Base-by-base conservation (phyloP, 1,140 invertebrate species). In the Rhagoletis zephyria region DNA sequence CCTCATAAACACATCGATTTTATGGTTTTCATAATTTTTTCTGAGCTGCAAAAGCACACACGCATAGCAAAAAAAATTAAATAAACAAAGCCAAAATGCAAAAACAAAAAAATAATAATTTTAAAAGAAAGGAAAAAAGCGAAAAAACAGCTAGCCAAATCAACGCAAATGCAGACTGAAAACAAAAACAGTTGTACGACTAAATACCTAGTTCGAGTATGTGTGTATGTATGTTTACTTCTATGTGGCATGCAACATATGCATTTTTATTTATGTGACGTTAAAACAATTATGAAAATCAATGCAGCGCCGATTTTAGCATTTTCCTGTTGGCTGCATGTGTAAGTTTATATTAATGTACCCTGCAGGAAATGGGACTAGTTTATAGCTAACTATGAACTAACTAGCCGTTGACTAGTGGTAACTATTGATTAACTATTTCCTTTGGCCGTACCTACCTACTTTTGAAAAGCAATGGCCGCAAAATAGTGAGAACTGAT, bases 11-110 rank as follows among this genome's bases (percentile, higher is more conserved):
- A 81, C 19, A 30, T 14, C 19, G 74, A 81, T 81, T 81, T 81
- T 81, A 81, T 81, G 74, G 74, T 81, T 81, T 81, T 81, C 48
- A 81, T 81, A 81, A 59, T 81, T 56, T 81, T 81, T 81, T 81
- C 48, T 81, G 16, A 51, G 30, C 56, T 30, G 7, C 74, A 19
- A 42, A 81, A n/a, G 16, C 48, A 56, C 48, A 81, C 74, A 81
- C 48, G 51, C 74, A 81, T n/a, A 56, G 19, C 30, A 42, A n/a
- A 5, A 74, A 4, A 48, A 74, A 45, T 42, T 42, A 74, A 74
- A 42, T 74, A 16, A 74, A 45, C 16, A 74, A 74, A 40, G 7
- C 9, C 19, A 67, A 67, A 70, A 42, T 16, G 5, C 42, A 45
- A 67, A 63, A 63, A 63, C 16, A 63, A 16, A n/a, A 67, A 67